These are phyloP conservation scores for Notodonta ziczac DNA, from an alignment of 2,888 invertebrate genomes.

Conservation along the genomic window DNA sequence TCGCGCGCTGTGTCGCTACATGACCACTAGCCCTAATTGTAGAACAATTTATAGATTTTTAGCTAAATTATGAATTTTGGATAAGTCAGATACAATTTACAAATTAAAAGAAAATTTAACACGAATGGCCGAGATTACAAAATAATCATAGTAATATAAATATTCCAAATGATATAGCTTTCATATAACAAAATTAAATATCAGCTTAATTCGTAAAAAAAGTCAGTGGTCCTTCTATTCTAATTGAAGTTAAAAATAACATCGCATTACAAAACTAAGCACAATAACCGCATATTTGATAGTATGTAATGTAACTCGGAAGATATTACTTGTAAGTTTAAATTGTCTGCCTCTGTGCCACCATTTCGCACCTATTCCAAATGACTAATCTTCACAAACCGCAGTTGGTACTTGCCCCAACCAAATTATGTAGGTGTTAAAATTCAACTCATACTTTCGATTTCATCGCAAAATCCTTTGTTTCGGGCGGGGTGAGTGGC, in stretches of 20 bases:
- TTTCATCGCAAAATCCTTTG: slow-evolving; percentile 67
- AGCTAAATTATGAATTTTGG: neutral
- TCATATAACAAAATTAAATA: too few species aligned
- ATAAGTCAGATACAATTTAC: too few species aligned
- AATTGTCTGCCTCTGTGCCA: neutral
- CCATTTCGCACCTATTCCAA: slow-evolving; percentile 1
- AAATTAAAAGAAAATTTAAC: neutral
- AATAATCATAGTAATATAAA: neutral
- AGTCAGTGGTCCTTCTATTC: too few species aligned
- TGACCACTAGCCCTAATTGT: slow-evolving; percentile 7
- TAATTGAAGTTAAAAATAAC: too few species aligned
- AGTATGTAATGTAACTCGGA: too few species aligned
- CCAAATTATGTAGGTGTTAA: slow-evolving; percentile 61
- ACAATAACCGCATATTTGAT: too few species aligned
- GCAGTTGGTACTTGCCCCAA: slow-evolving; percentile 15
- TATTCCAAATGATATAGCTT: neutral
- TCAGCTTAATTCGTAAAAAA: too few species aligned
- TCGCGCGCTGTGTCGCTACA: slow-evolving; percentile 5
- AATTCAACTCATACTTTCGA: slow-evolving; percentile 67
- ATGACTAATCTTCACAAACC: slow-evolving; percentile 31
- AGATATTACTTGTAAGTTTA: too few species aligned
- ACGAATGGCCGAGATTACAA: neutral
- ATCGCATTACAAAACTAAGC: too few species aligned
- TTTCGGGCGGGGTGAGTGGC: slow-evolving; percentile 61
- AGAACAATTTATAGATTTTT: slow-evolving; percentile 5